Base-by-base conservation (phyloP, 2,888 invertebrate species). In the Nebria salina region DNA sequence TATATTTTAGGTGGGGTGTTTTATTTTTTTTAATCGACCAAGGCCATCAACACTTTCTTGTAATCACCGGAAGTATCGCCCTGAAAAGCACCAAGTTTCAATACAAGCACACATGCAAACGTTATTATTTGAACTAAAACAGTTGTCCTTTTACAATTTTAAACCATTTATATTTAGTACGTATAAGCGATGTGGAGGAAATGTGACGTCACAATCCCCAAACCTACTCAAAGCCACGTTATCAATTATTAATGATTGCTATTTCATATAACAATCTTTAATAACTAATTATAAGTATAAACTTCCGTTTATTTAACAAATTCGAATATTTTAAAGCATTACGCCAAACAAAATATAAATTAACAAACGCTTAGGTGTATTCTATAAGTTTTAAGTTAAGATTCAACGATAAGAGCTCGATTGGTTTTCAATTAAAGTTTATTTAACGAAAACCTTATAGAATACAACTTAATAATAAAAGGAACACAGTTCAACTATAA, bases 41-140 rank as follows among this genome's bases (percentile, higher is more conserved):
- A 91, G 87, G 96, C 94, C 90, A 97, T 92, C 88, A 97, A 93
- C 87, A 96, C 93, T 91, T 94, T 95, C 92, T 94, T 96, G 93
- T 97, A 97, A 92, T 97, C 96, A 86, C 97, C 97, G 87, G 96
- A 96, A 84, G 96, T 96, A 91, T 97, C 97, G 87, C 94, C 96
- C 96, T 96, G 94, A 88, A 95, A 93, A 88, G 76, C 20, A 75
- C 64, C 64, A 75, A 41, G 65, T 79, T 77, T 77, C 79, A 79
- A 73, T 80, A 65, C 42, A 25, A 79, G 78, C 79, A 70, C 72
- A 15, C 79, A 80, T 80, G 80, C 80, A 80, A 75, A 26, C 34
- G 26, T 54, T 54, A 54, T 11, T 13, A 54, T 54, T 54, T 54
- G 54, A 54, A 54, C 54, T 54, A 54, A 54, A 54, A 3, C 54